Conservation (phyloP, 1,140 invertebrate genomes). For the Stratiolaelaps scimitus region DNA sequence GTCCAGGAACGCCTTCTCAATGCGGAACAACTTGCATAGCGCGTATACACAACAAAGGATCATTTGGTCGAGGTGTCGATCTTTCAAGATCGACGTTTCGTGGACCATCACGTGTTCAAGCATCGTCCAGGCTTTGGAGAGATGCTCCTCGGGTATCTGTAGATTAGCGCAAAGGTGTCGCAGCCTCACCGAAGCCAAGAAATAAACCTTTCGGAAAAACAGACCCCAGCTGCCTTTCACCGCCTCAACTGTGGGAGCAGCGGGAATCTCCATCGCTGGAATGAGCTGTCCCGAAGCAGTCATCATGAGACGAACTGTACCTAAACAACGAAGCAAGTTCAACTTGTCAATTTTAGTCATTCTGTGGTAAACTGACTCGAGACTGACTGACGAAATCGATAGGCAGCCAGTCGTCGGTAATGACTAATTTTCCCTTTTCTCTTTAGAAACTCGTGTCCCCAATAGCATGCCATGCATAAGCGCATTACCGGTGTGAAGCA, state of each 20-base stretch:
- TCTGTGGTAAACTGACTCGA: too few species aligned
- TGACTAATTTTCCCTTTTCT: too few species aligned
- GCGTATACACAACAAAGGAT: slow-evolving; percentile 98
- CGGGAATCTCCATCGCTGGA: slow-evolving; percentile 6
- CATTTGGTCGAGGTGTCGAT: slow-evolving; percentile 90
- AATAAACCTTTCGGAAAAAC: slow-evolving; percentile 60
- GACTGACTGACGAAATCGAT: too few species aligned
- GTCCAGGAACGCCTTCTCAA: background rate
- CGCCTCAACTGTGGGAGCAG: background rate
- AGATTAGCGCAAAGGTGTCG: slow-evolving; percentile 73
- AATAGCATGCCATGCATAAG: too few species aligned
- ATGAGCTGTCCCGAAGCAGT: slow-evolving; percentile 8
- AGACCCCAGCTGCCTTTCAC: slow-evolving; percentile 28
- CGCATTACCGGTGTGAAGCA: too few species aligned
- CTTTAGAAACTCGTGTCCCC: too few species aligned
- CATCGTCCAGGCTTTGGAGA: slow-evolving; percentile 89
- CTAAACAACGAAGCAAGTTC: too few species aligned
- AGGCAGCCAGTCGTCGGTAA: too few species aligned
- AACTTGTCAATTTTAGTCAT: too few species aligned
- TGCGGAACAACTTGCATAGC: slow-evolving; percentile 64
- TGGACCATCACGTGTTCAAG: slow-evolving; percentile 81
- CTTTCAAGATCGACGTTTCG: slow-evolving; percentile 66
- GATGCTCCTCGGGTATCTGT: slow-evolving; percentile 54
- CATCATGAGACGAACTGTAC: slow-evolving; percentile 13
- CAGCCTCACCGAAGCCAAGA: slow-evolving; percentile 73